Evolutionary conservation across 2,888 invertebrate species (phyloP).

Genomic region (Ptychoptera albimana): DNA sequence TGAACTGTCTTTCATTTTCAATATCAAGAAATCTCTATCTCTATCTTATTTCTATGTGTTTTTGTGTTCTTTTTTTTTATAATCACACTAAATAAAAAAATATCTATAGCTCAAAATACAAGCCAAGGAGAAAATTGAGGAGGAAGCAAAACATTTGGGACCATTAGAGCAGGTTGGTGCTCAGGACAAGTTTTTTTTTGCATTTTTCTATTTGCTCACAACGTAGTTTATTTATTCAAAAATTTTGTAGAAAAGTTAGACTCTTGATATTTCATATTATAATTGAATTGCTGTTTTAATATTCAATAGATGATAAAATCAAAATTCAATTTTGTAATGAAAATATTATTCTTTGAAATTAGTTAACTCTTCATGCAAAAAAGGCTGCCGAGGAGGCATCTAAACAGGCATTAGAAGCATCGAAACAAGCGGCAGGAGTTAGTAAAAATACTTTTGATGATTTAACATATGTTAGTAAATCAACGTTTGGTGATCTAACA

Average conservation of each 20-base stretch:
- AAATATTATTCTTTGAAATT: background rate
- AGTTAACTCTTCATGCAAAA: conserved; percentile 77
- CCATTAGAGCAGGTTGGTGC: conserved; percentile 65
- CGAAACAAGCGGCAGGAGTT: conserved; percentile 74
- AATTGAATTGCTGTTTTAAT: no score
- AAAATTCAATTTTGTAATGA: background rate
- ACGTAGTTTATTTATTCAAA: background rate
- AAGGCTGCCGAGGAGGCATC: conserved; percentile 78
- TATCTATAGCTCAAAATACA: conserved; percentile 37
- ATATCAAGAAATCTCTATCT: no score
- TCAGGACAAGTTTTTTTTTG: background rate
- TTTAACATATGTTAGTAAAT: conserved; percentile 77
- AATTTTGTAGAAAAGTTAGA: background rate
- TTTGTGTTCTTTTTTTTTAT: conserved; percentile 18
- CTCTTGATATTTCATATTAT: no score
- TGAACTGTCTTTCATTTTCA: no score
- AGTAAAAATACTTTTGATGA: conserved; percentile 81
- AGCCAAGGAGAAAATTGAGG: conserved; percentile 40
- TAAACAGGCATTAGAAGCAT: conserved; percentile 69
- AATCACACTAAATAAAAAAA: background rate
- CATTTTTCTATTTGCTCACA: background rate
- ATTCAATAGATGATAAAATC: no score
- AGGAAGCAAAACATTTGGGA: conserved; percentile 57
- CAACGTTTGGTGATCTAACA: conserved; percentile 74
- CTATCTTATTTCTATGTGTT: conserved; percentile 10